These are phyloP conservation scores for Zonotrichia leucophrys DNA, from an alignment of 2,113 vertebrate species.

Conservation along the genomic window DNA sequence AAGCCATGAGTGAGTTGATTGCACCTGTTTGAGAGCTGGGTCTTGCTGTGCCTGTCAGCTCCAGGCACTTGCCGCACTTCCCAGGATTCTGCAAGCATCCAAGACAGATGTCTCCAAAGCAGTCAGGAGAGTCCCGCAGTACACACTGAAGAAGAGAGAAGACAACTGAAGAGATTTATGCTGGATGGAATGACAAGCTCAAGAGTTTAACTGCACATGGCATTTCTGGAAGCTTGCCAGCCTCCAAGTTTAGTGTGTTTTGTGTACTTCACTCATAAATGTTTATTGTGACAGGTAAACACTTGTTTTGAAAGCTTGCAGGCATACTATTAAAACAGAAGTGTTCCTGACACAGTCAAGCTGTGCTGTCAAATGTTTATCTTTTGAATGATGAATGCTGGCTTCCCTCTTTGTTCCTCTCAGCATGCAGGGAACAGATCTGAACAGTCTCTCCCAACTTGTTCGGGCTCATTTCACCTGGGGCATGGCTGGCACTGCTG, in stretches of 20 bases:
- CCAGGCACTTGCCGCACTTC: neutral
- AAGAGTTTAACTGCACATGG: slow-evolving; percentile 57
- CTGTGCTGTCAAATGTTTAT: slow-evolving; percentile 78
- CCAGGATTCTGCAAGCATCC: neutral
- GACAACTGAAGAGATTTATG: slow-evolving; percentile 49
- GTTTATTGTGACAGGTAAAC: slow-evolving; percentile 85
- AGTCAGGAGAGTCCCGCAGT: neutral
- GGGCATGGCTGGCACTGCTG: neutral
- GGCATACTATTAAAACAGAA: slow-evolving; percentile 80
- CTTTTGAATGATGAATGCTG: slow-evolving; percentile 71
- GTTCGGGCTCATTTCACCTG: neutral
- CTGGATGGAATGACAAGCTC: slow-evolving; percentile 67
- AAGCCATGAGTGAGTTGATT: neutral
- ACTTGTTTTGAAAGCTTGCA: slow-evolving; percentile 82
- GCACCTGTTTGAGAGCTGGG: neutral
- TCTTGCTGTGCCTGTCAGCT: neutral
- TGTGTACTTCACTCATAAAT: slow-evolving; percentile 77
- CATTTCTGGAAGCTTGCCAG: slow-evolving; percentile 70
- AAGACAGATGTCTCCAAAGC: slow-evolving; percentile 21
- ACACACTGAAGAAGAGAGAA: neutral
- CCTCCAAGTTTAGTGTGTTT: slow-evolving; percentile 68
- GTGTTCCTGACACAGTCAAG: slow-evolving; percentile 78
- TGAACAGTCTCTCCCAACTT: neutral
- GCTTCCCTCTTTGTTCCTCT: slow-evolving; percentile 25
- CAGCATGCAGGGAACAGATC: neutral